Conservation (phyloP, 2,113 vertebrate species). For the Theristicus caerulescens region DNA sequence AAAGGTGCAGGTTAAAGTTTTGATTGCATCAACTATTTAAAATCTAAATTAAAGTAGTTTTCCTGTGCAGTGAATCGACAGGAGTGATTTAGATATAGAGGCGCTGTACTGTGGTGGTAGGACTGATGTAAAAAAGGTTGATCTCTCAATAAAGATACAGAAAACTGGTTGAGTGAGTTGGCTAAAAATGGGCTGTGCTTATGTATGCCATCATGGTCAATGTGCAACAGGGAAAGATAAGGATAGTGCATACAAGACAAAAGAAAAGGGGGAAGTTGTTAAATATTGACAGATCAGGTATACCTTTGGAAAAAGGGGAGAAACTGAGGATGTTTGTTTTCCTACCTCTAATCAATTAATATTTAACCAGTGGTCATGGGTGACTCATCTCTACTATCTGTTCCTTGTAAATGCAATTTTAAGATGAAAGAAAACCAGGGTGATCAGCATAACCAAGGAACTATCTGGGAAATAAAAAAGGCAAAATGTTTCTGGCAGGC, state of each 20-base stretch:
- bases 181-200: neutral
- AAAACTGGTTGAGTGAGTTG: neutral
- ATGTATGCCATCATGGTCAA: neutral
- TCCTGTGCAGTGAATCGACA: neutral
- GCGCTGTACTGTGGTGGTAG: too few relatives aligned
- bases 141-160: neutral
- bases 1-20: neutral
- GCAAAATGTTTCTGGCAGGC: neutral
- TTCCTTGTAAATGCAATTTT: neutral
- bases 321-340: neutral
- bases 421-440: neutral
- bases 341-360: neutral
- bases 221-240: neutral
- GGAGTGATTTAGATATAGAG: neutral
- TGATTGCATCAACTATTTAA: neutral
- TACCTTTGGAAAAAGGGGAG: neutral
- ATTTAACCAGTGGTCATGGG: neutral
- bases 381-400: neutral
- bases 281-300: conserved; percentile 8
- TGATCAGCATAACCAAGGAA: neutral
- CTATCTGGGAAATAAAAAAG: neutral
- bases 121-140: neutral
- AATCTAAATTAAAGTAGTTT: neutral
- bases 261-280: neutral
- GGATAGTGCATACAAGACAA: neutral